A percentile compares a stretch with the other conserved stretches of the same genome.
Evolutionary conservation across 2,797 vertebrate species (phyloP).

Genomic region (Siniperca scherzeri): DNA sequence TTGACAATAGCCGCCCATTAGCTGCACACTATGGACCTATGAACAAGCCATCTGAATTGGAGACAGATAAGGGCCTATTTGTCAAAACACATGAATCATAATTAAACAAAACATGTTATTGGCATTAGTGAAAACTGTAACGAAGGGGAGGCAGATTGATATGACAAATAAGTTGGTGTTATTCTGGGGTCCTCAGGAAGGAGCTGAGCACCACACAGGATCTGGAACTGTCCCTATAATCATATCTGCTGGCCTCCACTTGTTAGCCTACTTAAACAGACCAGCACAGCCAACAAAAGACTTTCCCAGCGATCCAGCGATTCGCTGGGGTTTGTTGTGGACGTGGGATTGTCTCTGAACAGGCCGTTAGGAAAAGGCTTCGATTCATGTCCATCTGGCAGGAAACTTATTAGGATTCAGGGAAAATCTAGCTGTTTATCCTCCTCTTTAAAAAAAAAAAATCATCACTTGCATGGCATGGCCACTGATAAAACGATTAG

Average conservation of each 20-base stretch:
- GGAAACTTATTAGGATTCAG: slow-evolving; percentile 48
- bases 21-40: slow-evolving; percentile 14
- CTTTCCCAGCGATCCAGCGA: slow-evolving; percentile 55
- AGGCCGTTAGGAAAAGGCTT: slow-evolving; percentile 37
- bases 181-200: slow-evolving; percentile 36
- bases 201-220: slow-evolving; percentile 36
- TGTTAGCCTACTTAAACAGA: slow-evolving; percentile 48
- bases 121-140: slow-evolving; percentile 21
- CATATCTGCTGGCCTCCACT: slow-evolving; percentile 56
- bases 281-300: slow-evolving; percentile 51
- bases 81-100: slow-evolving; percentile 30
- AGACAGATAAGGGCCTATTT: slow-evolving; percentile 33
- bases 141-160: slow-evolving; percentile 18
- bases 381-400: slow-evolving; percentile 64
- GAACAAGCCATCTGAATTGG: slow-evolving; percentile 19
- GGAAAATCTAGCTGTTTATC: slow-evolving; percentile 47
- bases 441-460: slow-evolving; percentile 12
- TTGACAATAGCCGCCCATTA: slow-evolving; percentile 54
- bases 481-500: slow-evolving; percentile 47
- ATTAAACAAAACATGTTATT: slow-evolving; percentile 45
- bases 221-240: slow-evolving; percentile 51
- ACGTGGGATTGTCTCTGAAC: slow-evolving; percentile 55
- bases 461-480: slow-evolving; percentile 23
- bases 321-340: slow-evolving; percentile 51
- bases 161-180: slow-evolving; percentile 40